Evolutionary conservation across 2,113 vertebrate species (phyloP).

Genomic region (Seriola quinqueradiata): DNA sequence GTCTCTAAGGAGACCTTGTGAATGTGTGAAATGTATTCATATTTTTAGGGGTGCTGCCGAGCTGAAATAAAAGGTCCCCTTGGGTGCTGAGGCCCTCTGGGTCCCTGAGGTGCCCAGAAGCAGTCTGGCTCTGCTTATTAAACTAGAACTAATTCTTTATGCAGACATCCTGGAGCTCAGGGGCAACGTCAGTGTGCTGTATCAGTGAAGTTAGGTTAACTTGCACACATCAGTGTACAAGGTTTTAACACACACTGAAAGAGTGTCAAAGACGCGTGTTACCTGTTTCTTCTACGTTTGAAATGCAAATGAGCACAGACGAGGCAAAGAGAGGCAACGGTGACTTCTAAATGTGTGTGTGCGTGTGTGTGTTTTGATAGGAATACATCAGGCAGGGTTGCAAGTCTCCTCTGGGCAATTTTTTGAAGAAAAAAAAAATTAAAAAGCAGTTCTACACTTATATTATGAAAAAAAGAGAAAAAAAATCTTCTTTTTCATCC

Average conservation of each 20-base stretch:
- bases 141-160: slow-evolving; percentile 35
- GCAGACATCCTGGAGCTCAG: slow-evolving; percentile 26
- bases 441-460: neutral
- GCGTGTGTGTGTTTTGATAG: neutral
- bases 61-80: slow-evolving; percentile 24
- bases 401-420: neutral
- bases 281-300: neutral
- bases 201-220: slow-evolving; percentile 18
- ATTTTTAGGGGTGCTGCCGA: slow-evolving; percentile 12
- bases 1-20: slow-evolving; percentile 35
- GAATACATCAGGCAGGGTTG: neutral
- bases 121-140: slow-evolving; percentile 46
- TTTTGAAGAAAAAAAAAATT: neutral
- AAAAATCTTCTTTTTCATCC: neutral
- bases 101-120: slow-evolving; percentile 16
- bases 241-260: neutral
- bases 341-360: neutral
- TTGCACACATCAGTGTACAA: neutral
- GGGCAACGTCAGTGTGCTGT: neutral
- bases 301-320: neutral
- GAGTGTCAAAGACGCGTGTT: neutral
- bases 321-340: neutral
- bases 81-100: slow-evolving; percentile 26
- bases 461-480: no score
- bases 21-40: slow-evolving; percentile 38